phyloP scores from a whole-genome alignment of 1,140 invertebrate species.

The Ceratina japonica region DNA sequence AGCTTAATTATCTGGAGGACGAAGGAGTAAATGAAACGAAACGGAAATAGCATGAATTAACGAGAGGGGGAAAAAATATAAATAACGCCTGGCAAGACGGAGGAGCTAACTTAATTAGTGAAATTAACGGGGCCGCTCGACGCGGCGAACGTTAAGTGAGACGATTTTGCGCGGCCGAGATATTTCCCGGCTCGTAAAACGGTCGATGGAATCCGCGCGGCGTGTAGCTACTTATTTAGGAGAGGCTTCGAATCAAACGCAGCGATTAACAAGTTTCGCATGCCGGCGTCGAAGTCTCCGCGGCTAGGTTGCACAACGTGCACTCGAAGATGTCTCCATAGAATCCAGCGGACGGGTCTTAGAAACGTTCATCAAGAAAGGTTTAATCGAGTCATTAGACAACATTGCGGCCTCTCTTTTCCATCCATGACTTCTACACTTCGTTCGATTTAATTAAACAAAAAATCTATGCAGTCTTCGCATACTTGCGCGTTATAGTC shows the following conservation, averaged over 20 bases:
- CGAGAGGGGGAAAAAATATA: conserved; percentile 57
- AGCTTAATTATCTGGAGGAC: no score
- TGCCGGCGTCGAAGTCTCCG: not conserved
- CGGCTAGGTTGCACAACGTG: no score
- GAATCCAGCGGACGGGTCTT: not conserved
- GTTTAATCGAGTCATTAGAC: no score
- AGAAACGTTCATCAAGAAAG: not conserved
- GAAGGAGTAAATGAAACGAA: conserved; percentile 38
- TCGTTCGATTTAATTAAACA: no score
- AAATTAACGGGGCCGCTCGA: conserved; percentile 75
- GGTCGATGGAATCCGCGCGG: conserved; percentile 51
- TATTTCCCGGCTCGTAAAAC: conserved; percentile 64
- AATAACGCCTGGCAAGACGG: conserved; percentile 62
- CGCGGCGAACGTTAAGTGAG: conserved; percentile 68
- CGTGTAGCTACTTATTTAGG: conserved; percentile 19
- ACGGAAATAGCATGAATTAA: conserved; percentile 45
- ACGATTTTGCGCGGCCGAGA: conserved; percentile 56
- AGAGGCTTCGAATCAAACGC: conserved; percentile 56
- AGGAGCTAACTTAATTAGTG: conserved; percentile 77
- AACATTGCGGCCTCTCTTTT: no score
- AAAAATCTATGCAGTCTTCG: no score
- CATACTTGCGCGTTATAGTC: no score
- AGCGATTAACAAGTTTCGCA: conserved; percentile 62
- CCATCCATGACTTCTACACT: no score
- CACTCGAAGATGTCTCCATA: not conserved